Evolutionary conservation across 53 echinoderm and acorn worm species (phyloP).

Genomic region (Crossaster papposus): DNA sequence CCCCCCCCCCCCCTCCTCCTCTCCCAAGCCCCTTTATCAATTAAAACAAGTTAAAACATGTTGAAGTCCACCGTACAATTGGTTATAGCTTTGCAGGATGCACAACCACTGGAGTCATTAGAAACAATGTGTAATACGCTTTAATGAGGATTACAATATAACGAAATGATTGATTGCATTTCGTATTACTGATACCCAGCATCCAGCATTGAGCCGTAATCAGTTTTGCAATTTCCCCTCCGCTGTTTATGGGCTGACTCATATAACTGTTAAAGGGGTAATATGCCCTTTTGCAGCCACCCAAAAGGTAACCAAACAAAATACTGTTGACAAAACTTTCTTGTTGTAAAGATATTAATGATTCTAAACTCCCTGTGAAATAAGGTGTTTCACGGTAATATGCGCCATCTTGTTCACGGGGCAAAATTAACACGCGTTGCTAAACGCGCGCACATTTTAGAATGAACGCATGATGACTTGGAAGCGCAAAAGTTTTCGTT

Average conservation of each 20-base stretch:
- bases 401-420: no score
- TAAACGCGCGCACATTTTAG: no score
- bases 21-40: not conserved
- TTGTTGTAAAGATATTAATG: no score
- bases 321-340: no score
- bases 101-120: not conserved
- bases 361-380: no score
- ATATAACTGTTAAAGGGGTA: slow-evolving; percentile 24
- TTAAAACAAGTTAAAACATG: not conserved
- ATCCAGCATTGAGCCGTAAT: not conserved
- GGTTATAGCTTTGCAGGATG: not conserved
- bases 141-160: not conserved
- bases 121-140: not conserved
- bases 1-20: not conserved
- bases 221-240: slow-evolving; percentile 34
- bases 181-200: slow-evolving; percentile 3
- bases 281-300: no score
- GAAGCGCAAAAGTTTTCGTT: no score
- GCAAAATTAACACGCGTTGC: no score
- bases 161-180: slow-evolving; percentile 5
- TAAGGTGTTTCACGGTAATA: no score
- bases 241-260: slow-evolving; percentile 11
- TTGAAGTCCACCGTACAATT: not conserved
- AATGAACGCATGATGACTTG: no score
- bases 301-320: no score